Base-by-base conservation (phyloP, 2,888 invertebrate genomes). In the Conops quadrifasciatus region DNA sequence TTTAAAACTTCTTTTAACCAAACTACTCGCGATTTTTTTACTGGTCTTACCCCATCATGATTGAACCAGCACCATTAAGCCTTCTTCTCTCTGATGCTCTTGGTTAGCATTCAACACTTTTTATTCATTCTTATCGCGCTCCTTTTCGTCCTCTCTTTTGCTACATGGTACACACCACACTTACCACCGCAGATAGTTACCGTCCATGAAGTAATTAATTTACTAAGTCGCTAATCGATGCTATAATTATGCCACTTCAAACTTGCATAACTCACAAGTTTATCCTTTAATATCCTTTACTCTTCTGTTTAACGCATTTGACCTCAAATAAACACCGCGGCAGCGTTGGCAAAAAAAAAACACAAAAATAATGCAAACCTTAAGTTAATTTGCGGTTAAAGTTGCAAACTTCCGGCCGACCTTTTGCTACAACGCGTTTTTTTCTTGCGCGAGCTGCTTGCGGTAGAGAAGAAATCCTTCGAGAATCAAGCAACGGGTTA, bases 331-430 rank as follows among this genome's bases (percentile, higher is more conserved):
- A 63, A 47, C 16, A 45, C 16, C 11, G 45, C 47, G 16, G 47
- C 19, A 28, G 26, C 19, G 36, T 1, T 43, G 3, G 64, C 66
- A 45, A 71, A 67, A 66, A 49, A 30, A 71, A 56, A 71, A 26
- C 45, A 47, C 24, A 58, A 67, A 58, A 58, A 26, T 58, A 58
- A 59, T 74, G 59, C 67, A 71, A 58, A 64, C 56, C 70, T 58
- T 70, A 16, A 70, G 65, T 65, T 64, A 70, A 65, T 70, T 70
- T 70, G 70, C 58, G 70, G 70, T 69, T 69, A 24, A 69, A 69
- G 49, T 69, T 69, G 49, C 30, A n/a, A 63, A 63, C 45, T 47
- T 63, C 30, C n/a, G n/a, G n/a, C 2, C 7, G 26, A 16, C 26
- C 26, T 58, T 58, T 1, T 11, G 19, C 36, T 36, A 9, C 36